phyloP scores from a whole-genome alignment of 2,113 vertebrate genomes.

The Takifugu bimaculatus region DNA sequence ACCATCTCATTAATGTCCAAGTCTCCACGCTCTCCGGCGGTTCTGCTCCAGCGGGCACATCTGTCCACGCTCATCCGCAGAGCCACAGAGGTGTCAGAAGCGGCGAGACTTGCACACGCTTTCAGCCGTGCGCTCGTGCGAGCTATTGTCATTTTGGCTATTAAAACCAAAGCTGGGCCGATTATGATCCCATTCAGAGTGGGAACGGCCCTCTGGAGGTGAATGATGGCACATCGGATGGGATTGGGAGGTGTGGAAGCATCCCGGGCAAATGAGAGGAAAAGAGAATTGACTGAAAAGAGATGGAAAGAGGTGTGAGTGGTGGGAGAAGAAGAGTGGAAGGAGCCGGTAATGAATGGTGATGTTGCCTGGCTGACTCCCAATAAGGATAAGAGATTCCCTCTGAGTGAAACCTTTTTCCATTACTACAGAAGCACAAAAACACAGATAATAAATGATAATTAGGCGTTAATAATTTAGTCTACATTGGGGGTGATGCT shows the following conservation, averaged over 20 bases:
- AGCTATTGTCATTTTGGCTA: constrained; percentile 72
- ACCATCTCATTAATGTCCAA: constrained; percentile 75
- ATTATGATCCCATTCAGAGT: constrained; percentile 72
- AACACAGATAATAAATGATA: background rate
- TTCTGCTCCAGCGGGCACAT: constrained; percentile 73
- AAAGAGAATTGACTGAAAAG: constrained; percentile 45
- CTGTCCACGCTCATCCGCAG: constrained; percentile 69
- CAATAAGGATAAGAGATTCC: constrained; percentile 18
- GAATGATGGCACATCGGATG: constrained; percentile 72
- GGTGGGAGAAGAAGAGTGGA: constrained; percentile 38
- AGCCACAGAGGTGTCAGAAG: constrained; percentile 73
- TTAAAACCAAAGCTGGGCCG: constrained; percentile 72
- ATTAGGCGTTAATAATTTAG: constrained; percentile 6
- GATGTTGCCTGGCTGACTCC: constrained; percentile 34
- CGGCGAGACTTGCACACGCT: constrained; percentile 35
- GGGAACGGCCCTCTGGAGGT: constrained; percentile 64
- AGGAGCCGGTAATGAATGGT: constrained; percentile 46
- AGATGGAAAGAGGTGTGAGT: constrained; percentile 41
- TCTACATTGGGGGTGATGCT: background rate
- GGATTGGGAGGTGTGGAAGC: constrained; percentile 48
- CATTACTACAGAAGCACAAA: background rate
- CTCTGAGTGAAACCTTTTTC: background rate
- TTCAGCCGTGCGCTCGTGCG: constrained; percentile 40
- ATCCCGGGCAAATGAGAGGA: constrained; percentile 38
- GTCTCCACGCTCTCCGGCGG: constrained; percentile 58